Base-by-base conservation (phyloP, 1,140 invertebrate genomes). In the Cecropterus lyciades region DNA sequence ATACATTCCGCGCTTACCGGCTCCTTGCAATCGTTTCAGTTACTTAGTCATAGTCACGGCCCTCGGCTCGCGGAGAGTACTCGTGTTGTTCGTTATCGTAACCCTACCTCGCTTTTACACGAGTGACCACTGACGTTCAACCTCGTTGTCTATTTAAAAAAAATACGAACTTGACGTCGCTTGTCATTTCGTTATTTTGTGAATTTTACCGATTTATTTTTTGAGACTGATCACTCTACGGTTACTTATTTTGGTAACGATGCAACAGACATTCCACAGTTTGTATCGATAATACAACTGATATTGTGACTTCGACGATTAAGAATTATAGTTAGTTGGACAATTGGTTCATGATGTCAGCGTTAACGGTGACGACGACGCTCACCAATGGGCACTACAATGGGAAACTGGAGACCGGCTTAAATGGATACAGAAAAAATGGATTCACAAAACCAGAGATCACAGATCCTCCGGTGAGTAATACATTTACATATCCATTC, bases 361-460 rank as follows among this genome's bases (percentile, higher is more conserved):
- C 86, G 27, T 52, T 87, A 59, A 89, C 85, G n/a, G 71, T 87
- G 73, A 89, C 87, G 9, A 87, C 86, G 10, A 87, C 84, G n/a
- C 70, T 89, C 24, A 85, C 80, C 4, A 88, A 88, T 55, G 89
- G 83, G 40, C 84, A 84, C 57, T 75, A 79, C 14, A 90, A 87
- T 62, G 84, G 82, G 9, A 85, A 84, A 69, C 15, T 87, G 64
- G 85, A 89, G 73, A 80, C 69, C n/a, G 67, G 72, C 27, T 48
- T 85, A 10, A 89, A 89, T 52, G 86, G 85, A 20, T 86, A 85
- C 67, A 85, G 84, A 63, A 89, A 85, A 70, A 91, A 89, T 70
- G 87, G 86, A 79, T 84, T 76, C 65, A 59, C 75, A 9, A 87
- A 84, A 71, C 69, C 73, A 53, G 83, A 83, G 72, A 27, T 57